Percentiles rank a stretch among this genome's conserved stretches.
These are phyloP conservation scores for Ceratosolen fusciceps DNA, from an alignment of 1,140 invertebrate genomes.

Conservation along the genomic window DNA sequence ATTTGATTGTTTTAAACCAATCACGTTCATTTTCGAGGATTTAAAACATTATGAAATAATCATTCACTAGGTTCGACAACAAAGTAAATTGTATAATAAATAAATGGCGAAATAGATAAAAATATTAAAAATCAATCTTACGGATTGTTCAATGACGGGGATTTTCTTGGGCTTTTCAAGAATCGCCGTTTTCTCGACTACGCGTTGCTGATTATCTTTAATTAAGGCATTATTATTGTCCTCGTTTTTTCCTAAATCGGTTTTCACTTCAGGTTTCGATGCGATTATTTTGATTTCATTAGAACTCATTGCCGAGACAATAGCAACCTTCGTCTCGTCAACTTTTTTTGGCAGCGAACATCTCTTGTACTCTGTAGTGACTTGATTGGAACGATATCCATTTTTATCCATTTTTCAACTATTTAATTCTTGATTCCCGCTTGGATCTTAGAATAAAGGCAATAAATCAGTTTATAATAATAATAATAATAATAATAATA, in stretches of 20 bases:
- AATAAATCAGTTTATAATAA: background rate
- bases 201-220: background rate
- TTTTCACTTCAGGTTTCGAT: background rate
- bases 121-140: constrained; percentile 49
- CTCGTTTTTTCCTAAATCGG: background rate
- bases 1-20: no score
- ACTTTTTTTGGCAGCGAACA: constrained; percentile 15
- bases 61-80: no score
- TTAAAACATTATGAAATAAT: no score
- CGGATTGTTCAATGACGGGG: constrained; percentile 46
- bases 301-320: background rate
- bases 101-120: no score
- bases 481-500: no score
- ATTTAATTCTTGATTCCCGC: background rate
- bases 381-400: background rate
- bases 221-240: background rate
- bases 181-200: background rate
- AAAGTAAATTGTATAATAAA: no score
- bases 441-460: background rate
- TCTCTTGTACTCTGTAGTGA: background rate
- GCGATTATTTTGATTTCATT: background rate
- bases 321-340: constrained; percentile 18
- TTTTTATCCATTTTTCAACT: constrained; percentile 28
- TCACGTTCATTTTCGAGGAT: no score
- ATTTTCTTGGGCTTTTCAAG: constrained; percentile 42